A percentile compares a stretch with the other conserved stretches of the same genome.
phyloP scores from a whole-genome alignment of 2,888 invertebrate species.

The Calameuta idolon region DNA sequence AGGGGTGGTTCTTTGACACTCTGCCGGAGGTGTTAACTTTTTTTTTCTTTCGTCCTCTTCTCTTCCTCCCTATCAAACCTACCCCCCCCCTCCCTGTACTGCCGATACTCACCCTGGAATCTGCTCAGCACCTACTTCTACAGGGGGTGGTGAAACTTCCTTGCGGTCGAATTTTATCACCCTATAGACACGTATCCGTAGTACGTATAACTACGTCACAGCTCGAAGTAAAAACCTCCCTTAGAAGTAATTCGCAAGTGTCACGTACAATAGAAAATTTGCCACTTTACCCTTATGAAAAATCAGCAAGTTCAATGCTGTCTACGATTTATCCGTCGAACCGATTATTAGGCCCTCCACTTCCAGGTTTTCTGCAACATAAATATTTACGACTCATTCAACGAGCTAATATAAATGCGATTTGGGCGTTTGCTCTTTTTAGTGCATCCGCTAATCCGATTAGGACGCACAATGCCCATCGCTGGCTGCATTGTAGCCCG shows the following conservation, averaged over 20 bases:
- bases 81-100: not conserved
- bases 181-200: not conserved
- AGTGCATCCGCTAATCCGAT: conserved; percentile 65
- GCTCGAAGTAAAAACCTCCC: not conserved
- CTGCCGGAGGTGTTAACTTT: conserved; percentile 51
- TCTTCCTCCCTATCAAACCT: conserved; percentile 9
- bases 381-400: conserved; percentile 68
- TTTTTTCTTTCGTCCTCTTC: conserved; percentile 19
- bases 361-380: conserved; percentile 55
- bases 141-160: not conserved
- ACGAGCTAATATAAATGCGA: conserved; percentile 67
- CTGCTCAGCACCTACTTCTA: not conserved
- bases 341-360: conserved; percentile 60
- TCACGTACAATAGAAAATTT: not conserved
- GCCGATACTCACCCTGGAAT: not conserved
- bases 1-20: conserved; percentile 54
- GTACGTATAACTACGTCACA: not conserved
- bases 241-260: not conserved
- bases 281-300: not conserved
- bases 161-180: not conserved
- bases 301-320: not conserved
- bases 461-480: conserved; percentile 40
- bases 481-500: conserved; percentile 22
- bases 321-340: conserved; percentile 37
- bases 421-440: conserved; percentile 68